Evolutionary conservation across 2,113 vertebrate genomes (phyloP), one percentile per base, ranked within the genome.

Genomic region (Eubucco bourcierii): DNA sequence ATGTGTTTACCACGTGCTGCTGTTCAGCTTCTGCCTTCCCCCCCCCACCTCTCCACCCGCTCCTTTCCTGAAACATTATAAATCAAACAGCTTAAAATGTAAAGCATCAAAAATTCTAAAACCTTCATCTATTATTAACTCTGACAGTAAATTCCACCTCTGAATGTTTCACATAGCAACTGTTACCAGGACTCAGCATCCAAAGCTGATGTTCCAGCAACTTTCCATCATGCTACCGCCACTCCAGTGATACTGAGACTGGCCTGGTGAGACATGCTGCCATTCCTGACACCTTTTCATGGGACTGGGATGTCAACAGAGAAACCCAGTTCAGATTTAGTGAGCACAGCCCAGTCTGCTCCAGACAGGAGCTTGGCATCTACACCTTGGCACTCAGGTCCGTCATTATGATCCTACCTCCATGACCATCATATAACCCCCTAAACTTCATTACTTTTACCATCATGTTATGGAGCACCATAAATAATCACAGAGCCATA

Each of bases 41-140:
- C 16, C 9, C 24, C 16, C 24, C 74, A 23, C 17, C n/a, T 37
- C 52, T 58, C 31, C 65, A 91, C 96, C 31, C 10, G 6, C 61
- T 66, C 70, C 94, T 97, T 95, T 95, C 74, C 93, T 94, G 94
- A 97, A 96, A 96, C 96, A 95, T 96, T 97, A 97, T 97, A 97
- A 98, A 98, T 97, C 98, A 98, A 98, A 97, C 96, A 41, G 96
- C 97, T 98, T 96, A 97, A 97, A 98, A 98, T 96, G 96, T 96
- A 97, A 97, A 97, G 97, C 97, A 97, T 98, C 97, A 98, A 94
- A 98, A 97, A 97, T 97, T 97, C 96, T 97, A 97, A 98, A 98
- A 95, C 97, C 98, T 97, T 98, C 98, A 98, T 98, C 98, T 98
- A 97, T 98, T 98, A 98, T 98, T 98, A 98, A 98, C 97, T 92